Conservation (phyloP, 2,888 invertebrate genomes). For the Pseudococcus longispinus region DNA sequence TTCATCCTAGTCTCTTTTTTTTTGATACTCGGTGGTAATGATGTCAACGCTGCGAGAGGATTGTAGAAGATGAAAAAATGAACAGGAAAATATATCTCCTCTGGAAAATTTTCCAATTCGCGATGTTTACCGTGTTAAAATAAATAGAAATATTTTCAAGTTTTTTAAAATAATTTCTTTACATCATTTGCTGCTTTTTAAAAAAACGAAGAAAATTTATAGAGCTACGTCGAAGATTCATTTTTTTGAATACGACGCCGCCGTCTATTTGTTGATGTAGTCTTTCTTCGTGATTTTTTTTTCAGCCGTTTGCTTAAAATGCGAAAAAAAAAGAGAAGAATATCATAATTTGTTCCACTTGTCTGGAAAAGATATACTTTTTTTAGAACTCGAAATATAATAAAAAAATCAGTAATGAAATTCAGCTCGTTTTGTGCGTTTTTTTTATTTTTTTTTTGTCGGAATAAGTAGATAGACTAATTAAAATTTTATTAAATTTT, state of each 20-base stretch:
- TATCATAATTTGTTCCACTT: slow-evolving; percentile 19
- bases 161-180: slow-evolving; percentile 10
- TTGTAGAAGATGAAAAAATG: neutral
- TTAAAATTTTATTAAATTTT: slow-evolving; percentile 42
- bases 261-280: neutral
- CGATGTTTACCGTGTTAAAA: slow-evolving; percentile 18
- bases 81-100: neutral
- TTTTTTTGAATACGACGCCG: neutral
- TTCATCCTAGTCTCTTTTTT: neutral
- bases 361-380: neutral
- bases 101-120: slow-evolving; percentile 1
- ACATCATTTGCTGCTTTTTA: neutral
- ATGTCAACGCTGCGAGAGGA: neutral
- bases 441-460: neutral
- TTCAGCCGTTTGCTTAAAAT: neutral
- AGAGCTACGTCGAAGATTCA: neutral
- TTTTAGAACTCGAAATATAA: neutral
- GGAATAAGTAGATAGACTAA: neutral
- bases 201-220: slow-evolving; percentile 6
- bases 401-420: slow-evolving; percentile 12
- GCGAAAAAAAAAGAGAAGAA: neutral
- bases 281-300: neutral
- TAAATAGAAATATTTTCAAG: neutral
- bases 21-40: neutral
- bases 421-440: neutral